Base-by-base conservation (phyloP, 1,140 invertebrate genomes). In the Fopius arisanus region DNA sequence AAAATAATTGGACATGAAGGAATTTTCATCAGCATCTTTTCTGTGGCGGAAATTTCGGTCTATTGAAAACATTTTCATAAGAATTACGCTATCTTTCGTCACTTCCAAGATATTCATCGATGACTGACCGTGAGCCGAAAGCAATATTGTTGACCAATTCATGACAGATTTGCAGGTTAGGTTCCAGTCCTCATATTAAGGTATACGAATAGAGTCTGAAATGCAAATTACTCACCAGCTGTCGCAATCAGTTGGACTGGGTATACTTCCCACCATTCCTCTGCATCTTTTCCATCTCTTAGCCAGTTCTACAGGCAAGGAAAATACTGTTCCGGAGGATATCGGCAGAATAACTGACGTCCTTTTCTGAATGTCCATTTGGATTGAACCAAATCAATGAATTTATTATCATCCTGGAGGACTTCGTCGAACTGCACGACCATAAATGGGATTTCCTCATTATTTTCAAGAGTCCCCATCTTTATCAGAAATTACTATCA, bases 191-290 rank as follows among this genome's bases (percentile, higher is more conserved):
- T 31, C 7, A 31, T 31, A 31, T 3, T 7, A 31, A 31, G 29
- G 29, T 31, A 31, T 7, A 31, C 3, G 7, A 7, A 31, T 7
- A 31, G 7, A 43, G 14, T 43, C 4, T 4, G 40, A 43, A 6
- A 43, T 6, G 3, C n/a, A 14, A 43, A 14, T 12, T 43, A 43
- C 40, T 43, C 14, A 43, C 40, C 14, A n/a, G 40, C 9, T 43
- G 40, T 43, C 40, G 40, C 4, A 43, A 43, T 12, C 14, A 43
- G 3, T n/a, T 43, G 4, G n/a, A 63, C 54, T 12, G 54, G n/a
- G 23, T 41, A 72, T 37, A n/a, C 33, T 63, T 72, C 62, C 70
- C 70, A 72, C 9, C 14, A 26, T 40, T 65, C 3, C n/a, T 72
- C 70, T 40, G 59, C 51, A 40, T 23, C 40, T 65, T 72, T 72